Evolutionary conservation across 2,888 invertebrate species (phyloP).

Genomic region (Osmoderma eremita): DNA sequence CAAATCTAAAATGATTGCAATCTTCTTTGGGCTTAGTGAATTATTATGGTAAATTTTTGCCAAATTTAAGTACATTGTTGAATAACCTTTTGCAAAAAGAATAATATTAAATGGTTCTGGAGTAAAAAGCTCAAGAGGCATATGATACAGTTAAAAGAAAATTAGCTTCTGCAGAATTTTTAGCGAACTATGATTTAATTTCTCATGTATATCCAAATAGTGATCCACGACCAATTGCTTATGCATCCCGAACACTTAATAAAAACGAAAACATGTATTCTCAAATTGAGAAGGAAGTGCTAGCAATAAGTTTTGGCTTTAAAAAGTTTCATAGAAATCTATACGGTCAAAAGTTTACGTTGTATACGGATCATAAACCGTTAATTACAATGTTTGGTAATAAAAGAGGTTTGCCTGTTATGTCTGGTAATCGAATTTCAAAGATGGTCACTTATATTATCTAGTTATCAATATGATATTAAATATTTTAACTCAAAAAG

Average conservation of each 20-base stretch:
- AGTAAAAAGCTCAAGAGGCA: conserved; percentile 46
- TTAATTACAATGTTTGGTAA: conserved; percentile 36
- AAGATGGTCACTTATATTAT: conserved; percentile 38
- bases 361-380: conserved; percentile 40
- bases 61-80: conserved; percentile 48
- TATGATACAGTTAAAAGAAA: conserved; percentile 50
- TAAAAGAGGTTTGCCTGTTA: conserved; percentile 30
- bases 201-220: conserved; percentile 55
- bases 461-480: conserved; percentile 31
- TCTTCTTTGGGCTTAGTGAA: conserved; percentile 53
- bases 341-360: conserved; percentile 34
- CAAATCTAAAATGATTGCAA: conserved; percentile 42
- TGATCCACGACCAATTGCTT: conserved; percentile 56
- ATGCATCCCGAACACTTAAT: conserved; percentile 55
- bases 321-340: conserved; percentile 38
- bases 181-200: conserved; percentile 53
- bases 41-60: conserved; percentile 53
- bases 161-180: conserved; percentile 47
- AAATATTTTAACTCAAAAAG: conserved; percentile 37
- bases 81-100: conserved; percentile 50
- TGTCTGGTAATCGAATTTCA: conserved; percentile 37
- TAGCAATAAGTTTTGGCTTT: conserved; percentile 39
- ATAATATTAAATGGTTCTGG: conserved; percentile 50
- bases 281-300: conserved; percentile 39
- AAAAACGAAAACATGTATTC: conserved; percentile 51